These are phyloP conservation scores for Henicopernis longicauda DNA, from an alignment of 2,113 vertebrate species.

Conservation along the genomic window DNA sequence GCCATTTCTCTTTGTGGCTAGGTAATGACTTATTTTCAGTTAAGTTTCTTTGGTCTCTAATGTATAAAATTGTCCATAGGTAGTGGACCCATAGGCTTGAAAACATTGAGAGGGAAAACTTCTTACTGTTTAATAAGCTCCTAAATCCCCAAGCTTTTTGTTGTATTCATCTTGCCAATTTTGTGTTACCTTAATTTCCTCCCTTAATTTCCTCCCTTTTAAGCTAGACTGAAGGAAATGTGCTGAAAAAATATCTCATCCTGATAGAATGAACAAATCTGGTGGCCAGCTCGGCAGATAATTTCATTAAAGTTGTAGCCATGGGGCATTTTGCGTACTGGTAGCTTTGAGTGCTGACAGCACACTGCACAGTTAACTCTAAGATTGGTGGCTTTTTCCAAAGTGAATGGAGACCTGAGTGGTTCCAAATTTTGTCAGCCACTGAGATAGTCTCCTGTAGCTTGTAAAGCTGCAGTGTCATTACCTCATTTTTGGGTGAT, in stretches of 20 bases:
- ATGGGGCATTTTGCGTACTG: not conserved
- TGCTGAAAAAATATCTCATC: not conserved
- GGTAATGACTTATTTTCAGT: not conserved
- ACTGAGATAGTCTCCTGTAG: not conserved
- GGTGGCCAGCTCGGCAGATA: not conserved
- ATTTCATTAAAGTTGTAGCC: not conserved
- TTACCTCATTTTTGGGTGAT: not conserved
- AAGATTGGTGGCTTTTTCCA: not conserved
- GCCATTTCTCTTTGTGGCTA: not conserved
- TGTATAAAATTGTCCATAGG: not conserved
- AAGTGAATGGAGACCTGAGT: not conserved
- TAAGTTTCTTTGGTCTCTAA: not conserved
- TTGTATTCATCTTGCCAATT: too few relatives aligned
- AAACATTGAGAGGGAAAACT: not conserved
- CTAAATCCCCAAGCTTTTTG: not conserved
- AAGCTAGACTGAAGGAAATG: not conserved
- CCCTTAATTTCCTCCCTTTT: not conserved
- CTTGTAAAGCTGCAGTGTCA: not conserved
- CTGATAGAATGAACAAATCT: not conserved
- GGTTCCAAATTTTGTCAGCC: not conserved
- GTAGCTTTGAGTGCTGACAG: not conserved
- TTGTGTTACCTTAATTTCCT: not conserved
- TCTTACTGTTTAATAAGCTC: not conserved
- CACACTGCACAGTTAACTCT: rapidly evolving
- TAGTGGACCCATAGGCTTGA: not conserved